Evolutionary conservation across 2,888 invertebrate genomes (phyloP).

Genomic region (Pristionchus mayeri): DNA sequence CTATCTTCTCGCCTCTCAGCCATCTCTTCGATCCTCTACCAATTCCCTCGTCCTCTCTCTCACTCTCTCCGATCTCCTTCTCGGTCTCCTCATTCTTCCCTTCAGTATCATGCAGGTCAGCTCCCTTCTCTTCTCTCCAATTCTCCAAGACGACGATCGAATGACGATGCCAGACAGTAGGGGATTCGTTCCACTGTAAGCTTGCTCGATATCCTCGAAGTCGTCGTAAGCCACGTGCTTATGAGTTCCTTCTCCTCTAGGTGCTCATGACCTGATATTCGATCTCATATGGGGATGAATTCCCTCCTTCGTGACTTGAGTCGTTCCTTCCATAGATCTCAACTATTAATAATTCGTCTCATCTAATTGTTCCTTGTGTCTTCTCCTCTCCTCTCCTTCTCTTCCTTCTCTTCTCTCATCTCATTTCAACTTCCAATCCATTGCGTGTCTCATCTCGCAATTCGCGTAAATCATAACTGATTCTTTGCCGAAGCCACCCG

Average conservation of each 20-base stretch:
- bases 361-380: neutral
- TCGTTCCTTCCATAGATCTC: neutral
- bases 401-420: slow-evolving; percentile 10
- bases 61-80: slow-evolving; percentile 93
- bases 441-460: neutral
- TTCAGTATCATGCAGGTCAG: slow-evolving; percentile 94
- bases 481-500: too few species aligned
- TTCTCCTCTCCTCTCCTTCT: neutral
- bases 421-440: slow-evolving; percentile 26
- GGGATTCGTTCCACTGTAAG: too few species aligned
- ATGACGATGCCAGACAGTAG: too few species aligned
- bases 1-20: slow-evolving; percentile 67
- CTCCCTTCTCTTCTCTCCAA: neutral
- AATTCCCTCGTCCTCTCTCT: slow-evolving; percentile 97
- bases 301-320: neutral
- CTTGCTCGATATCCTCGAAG: too few species aligned
- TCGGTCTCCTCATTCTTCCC: slow-evolving; percentile 94
- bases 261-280: too few species aligned
- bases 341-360: neutral
- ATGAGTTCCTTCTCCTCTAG: too few species aligned
- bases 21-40: slow-evolving; percentile 82
- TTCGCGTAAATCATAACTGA: slow-evolving; percentile 24
- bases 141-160: neutral
- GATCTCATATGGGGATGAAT: neutral
- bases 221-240: too few species aligned